phyloP scores from a whole-genome alignment of 2,797 vertebrate genomes.

The Ctenochaetus hawaiiensis region DNA sequence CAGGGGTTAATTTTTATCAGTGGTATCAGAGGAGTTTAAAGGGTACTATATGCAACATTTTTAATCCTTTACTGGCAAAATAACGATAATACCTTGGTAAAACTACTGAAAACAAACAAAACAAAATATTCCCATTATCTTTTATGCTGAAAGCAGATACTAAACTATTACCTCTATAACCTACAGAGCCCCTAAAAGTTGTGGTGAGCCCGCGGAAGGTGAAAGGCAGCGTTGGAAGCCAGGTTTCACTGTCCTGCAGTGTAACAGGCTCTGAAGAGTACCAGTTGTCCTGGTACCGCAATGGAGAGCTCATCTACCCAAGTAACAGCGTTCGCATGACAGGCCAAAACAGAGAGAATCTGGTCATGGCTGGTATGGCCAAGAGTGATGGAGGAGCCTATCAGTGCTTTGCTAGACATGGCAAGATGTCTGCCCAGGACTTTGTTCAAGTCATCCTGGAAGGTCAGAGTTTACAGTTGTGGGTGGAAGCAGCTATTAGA shows the following conservation, averaged over 20 bases:
- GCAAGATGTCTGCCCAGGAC: slow-evolving; percentile 97
- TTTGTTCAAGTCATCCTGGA: slow-evolving; percentile 96
- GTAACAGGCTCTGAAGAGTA: slow-evolving; percentile 94
- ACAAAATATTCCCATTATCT: background rate
- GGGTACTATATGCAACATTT: background rate
- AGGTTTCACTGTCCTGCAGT: slow-evolving; percentile 95
- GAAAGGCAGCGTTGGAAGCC: slow-evolving; percentile 97
- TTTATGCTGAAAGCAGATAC: background rate
- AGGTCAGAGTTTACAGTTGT: slow-evolving; percentile 85
- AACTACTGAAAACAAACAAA: background rate
- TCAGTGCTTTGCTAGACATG: slow-evolving; percentile 96
- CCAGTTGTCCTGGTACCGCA: slow-evolving; percentile 96
- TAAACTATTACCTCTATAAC: slow-evolving; percentile 17
- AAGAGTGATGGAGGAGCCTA: slow-evolving; percentile 98
- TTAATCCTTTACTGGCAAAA: background rate
- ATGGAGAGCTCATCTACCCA: slow-evolving; percentile 94
- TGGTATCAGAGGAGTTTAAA: slow-evolving; percentile 10
- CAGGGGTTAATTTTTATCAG: background rate
- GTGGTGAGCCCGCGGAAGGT: slow-evolving; percentile 95
- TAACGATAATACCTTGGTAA: background rate
- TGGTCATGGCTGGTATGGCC: slow-evolving; percentile 98
- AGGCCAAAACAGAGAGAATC: slow-evolving; percentile 92
- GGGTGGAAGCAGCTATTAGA: background rate
- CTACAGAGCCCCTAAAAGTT: slow-evolving; percentile 92
- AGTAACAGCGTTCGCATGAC: slow-evolving; percentile 94